Evolutionary conservation across 2,113 vertebrate genomes (phyloP).

Genomic region (Crotalus helleri): DNA sequence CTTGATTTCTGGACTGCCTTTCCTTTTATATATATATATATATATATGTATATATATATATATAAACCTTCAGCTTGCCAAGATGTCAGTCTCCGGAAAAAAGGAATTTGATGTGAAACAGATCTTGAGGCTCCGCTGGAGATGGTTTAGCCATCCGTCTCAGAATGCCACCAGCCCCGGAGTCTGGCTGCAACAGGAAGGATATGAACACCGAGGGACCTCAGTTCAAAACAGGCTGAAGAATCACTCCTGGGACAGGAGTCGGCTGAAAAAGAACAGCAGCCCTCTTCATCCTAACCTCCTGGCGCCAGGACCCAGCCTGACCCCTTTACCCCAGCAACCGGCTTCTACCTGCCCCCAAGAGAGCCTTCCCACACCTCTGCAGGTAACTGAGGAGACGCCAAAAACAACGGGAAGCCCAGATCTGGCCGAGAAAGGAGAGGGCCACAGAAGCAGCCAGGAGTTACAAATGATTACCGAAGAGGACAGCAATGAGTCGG

Average conservation of each 20-base stretch:
- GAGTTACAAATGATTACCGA: constrained; percentile 78
- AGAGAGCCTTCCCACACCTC: constrained; percentile 78
- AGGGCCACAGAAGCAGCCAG: constrained; percentile 65
- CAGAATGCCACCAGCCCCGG: constrained; percentile 82
- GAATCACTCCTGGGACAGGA: constrained; percentile 89
- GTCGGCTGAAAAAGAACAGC: constrained; percentile 76
- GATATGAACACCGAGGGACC: constrained; percentile 86
- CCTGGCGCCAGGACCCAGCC: constrained; percentile 78
- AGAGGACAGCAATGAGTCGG: constrained; percentile 74
- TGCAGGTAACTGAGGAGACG: constrained; percentile 75
- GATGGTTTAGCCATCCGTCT: constrained; percentile 94
- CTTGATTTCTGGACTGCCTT: constrained; percentile 63
- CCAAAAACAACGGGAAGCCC: constrained; percentile 71
- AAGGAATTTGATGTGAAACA: constrained; percentile 98
- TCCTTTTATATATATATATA: neutral
- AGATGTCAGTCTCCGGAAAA: constrained; percentile 92
- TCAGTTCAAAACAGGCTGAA: constrained; percentile 85
- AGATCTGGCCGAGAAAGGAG: constrained; percentile 70
- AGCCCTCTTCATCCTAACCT: constrained; percentile 87
- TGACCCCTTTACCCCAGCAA: constrained; percentile 77
- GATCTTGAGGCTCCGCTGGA: constrained; percentile 94
- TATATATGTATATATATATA: too few species aligned
- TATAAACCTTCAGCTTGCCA: constrained; percentile 49
- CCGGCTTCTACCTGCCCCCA: constrained; percentile 81
- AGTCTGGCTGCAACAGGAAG: constrained; percentile 91